phyloP scores from a whole-genome alignment of 2,113 vertebrate genomes.

The Panthera uncia region DNA sequence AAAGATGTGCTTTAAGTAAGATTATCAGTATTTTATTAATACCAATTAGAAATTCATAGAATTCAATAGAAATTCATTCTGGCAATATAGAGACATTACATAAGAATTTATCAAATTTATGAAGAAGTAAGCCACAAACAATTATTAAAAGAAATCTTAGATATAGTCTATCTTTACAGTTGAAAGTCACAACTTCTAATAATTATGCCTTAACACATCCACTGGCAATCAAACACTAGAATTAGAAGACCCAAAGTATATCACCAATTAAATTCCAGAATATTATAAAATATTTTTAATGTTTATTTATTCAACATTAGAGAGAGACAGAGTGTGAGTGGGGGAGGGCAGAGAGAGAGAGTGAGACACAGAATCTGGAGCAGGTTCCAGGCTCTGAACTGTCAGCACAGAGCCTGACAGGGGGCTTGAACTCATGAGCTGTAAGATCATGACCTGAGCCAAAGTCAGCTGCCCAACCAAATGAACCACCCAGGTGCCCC shows the following conservation, averaged over 20 bases:
- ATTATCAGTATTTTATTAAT: not conserved
- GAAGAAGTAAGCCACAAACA: not conserved
- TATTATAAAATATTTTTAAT: not conserved
- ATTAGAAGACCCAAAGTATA: not conserved
- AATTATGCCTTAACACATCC: not conserved
- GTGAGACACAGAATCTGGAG: too few relatives aligned
- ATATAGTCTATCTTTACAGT: not conserved
- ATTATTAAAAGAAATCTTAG: not conserved
- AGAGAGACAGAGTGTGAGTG: too few relatives aligned
- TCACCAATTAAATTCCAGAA: not conserved
- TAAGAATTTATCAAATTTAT: not conserved
- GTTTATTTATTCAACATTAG: too few relatives aligned
- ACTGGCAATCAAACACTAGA: not conserved
- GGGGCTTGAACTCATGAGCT: too few relatives aligned
- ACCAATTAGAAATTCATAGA: not conserved
- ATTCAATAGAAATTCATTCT: not conserved
- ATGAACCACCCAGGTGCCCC: too few relatives aligned
- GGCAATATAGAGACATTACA: not conserved
- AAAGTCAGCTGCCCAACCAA: too few relatives aligned
- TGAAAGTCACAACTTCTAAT: not conserved
- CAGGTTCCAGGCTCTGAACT: too few relatives aligned
- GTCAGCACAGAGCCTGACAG: too few relatives aligned
- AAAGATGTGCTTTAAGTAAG: not conserved
- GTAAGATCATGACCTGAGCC: too few relatives aligned
- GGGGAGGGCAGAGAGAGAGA: too few relatives aligned